Conservation (phyloP, 2,113 vertebrate genomes). For the Sorex araneus region DNA sequence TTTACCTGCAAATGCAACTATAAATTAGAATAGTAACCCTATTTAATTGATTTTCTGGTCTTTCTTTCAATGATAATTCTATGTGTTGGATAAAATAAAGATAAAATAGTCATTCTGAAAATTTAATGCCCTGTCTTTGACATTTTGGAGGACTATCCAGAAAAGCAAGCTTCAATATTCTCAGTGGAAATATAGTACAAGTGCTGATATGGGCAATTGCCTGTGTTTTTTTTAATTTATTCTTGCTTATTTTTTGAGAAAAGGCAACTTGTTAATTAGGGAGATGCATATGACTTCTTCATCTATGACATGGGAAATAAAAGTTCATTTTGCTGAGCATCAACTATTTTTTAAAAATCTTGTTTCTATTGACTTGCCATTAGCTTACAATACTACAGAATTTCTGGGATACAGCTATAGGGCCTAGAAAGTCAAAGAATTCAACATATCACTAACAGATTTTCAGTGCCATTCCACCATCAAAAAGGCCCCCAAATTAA, state of each 20-base stretch:
- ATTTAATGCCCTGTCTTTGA: slow-evolving; percentile 63
- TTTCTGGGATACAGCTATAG: too few relatives aligned
- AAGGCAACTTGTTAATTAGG: slow-evolving; percentile 51
- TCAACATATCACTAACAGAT: too few relatives aligned
- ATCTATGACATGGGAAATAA: slow-evolving; percentile 14
- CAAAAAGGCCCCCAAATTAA: too few relatives aligned
- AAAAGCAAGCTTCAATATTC: slow-evolving; percentile 65
- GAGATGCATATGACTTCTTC: slow-evolving; percentile 75
- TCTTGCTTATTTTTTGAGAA: slow-evolving; percentile 61
- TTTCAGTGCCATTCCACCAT: too few relatives aligned
- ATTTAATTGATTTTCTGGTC: slow-evolving; percentile 50
- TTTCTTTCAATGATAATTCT: slow-evolving; percentile 1
- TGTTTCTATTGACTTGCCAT: slow-evolving; percentile 13
- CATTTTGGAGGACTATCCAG: slow-evolving; percentile 18
- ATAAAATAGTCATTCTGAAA: slow-evolving; percentile 76
- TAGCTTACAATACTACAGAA: too few relatives aligned
- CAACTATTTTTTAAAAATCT: background rate
- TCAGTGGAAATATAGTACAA: slow-evolving; percentile 56
- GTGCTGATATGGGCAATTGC: slow-evolving; percentile 65
- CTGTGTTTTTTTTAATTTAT: slow-evolving; percentile 70
- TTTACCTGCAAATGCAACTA: background rate
- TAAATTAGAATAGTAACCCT: background rate
- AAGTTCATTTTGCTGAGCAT: slow-evolving; percentile 17
- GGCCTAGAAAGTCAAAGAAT: too few relatives aligned
- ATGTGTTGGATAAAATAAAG: slow-evolving; percentile 7